Evolutionary conservation across 2,888 invertebrate genomes (phyloP), one percentile per base, ranked within the genome.

Genomic region (Isotomurus palustris): DNA sequence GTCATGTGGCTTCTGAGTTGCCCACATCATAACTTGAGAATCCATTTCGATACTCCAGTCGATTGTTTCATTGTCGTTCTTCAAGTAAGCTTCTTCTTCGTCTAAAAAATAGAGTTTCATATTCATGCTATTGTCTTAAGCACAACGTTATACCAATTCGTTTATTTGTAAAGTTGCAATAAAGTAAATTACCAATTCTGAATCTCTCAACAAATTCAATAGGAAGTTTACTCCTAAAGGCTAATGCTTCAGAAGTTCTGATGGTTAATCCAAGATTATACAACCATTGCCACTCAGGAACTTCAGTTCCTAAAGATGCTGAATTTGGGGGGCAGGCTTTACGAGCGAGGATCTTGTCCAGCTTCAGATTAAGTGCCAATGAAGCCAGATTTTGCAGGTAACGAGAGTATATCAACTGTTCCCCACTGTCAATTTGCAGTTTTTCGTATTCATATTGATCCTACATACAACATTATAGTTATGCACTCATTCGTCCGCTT

Each of bases 11-110:
- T 49, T 17, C 32, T 47, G 29, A 8, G 17, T 79, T 1, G 79
- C 78, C 83, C 83, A 84, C 43, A 75, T 74, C 76, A 84, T 81
- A 38, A 84, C 79, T 72, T 83, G 81, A 50, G 78, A 78, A 71
- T 84, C 83, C 71, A 80, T 80, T 62, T 78, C 78, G 40, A 81
- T 71, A 51, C 76, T 78, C 84, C 83, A 84, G 24, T 74, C 73
- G 24, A 73, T 59, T 4, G 55, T 53, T 3, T 60, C 60, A n/a
- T 62, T 58, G 14, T 58, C 52, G 14, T 57, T 60, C 41, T 41
- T 53, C 1, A 58, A 52, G 45, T 58, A 65, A 0, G 68, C 68
- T 21, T 63, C 64, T 47, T 68, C 68, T 35, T 68, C 69, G 38
- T 67, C 57, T 57, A 43, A 36, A 44, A 32, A 45, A 35, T 35